Base-by-base conservation (phyloP, 2,888 invertebrate genomes). In the Drosophila prolongata region DNA sequence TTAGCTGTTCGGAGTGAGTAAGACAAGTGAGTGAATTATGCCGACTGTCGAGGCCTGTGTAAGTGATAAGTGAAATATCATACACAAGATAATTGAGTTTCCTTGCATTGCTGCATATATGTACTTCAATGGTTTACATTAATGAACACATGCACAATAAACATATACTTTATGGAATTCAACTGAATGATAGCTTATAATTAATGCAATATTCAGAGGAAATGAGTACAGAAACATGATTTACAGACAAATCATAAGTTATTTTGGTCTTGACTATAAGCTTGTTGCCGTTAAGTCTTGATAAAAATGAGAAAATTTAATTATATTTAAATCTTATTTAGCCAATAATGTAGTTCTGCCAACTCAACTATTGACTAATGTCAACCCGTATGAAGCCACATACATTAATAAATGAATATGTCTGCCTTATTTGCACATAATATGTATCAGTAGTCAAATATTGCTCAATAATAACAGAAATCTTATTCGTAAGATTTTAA, bases 41-140 rank as follows among this genome's bases (percentile, higher is more conserved):
- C 43, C 43, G 44, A 43, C 57, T 57, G 44, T 30, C 50, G 64
- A 27, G 42, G 64, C 19, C 62, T 62, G 64, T 30, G 37, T 14
- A 44, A 64, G 65, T 44, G 65, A 65, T 65, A 65, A 65, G 66
- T 65, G 65, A 65, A 65, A 65, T 65, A 66, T 65, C 65, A 65
- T 38, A 65, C 65, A 65, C 30, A 24, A 65, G 66, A 65, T 65
- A 65, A 65, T 65, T 65, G 66, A 65, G 65, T 65, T 65, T 65
- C 53, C 66, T 34, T 34, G 42, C 58, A 13, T 27, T 37, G 43
- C n/a, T 19, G 8, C 14, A 10, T 13, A 10, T 30, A 10, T 13
- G 6, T 30, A 44, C 55, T 43, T 13, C 10, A 57, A 16, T 40
- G 30, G 27, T 16, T 42, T 61, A 42, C 42, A 65, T 44, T 65